Evolutionary conservation across 2,888 invertebrate species (phyloP).

Genomic region (Bhutanitis thaidina): DNA sequence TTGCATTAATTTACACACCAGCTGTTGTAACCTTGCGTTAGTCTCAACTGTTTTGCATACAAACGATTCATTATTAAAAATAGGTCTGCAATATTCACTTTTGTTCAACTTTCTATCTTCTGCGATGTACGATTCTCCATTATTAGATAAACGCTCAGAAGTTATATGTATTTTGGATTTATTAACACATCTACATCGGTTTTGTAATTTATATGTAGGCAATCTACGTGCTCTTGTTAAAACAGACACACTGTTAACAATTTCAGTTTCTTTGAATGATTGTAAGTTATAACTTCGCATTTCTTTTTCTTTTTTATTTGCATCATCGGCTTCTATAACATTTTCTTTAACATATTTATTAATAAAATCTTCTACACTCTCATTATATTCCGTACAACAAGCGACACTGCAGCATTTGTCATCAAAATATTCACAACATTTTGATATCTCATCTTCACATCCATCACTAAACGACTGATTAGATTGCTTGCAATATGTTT

Average conservation of each 20-base stretch:
- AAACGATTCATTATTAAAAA: slow-evolving; percentile 40
- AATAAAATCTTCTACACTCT: slow-evolving; percentile 12
- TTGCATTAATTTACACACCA: slow-evolving; percentile 42
- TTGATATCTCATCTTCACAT: not conserved
- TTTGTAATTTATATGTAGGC: not conserved
- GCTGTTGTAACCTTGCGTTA: slow-evolving; percentile 42
- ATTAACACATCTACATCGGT: not conserved
- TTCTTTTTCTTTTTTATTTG: not conserved
- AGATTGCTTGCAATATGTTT: not conserved
- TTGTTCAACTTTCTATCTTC: slow-evolving; percentile 35
- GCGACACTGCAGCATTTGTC: not conserved
- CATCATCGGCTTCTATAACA: not conserved
- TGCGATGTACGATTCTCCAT: not conserved
- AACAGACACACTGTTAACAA: not conserved
- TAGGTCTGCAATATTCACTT: slow-evolving; percentile 46
- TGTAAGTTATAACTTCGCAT: not conserved
- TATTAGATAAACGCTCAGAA: not conserved
- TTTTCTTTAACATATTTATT: not conserved
- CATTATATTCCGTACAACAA: not conserved
- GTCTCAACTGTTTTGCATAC: slow-evolving; percentile 43
- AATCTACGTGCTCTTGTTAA: not conserved
- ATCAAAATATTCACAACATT: not conserved
- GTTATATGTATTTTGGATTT: not conserved
- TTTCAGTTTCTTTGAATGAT: not conserved
- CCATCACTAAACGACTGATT: not conserved